phyloP scores from a whole-genome alignment of 23 tunicate species.

The Aplidium turbinatum region DNA sequence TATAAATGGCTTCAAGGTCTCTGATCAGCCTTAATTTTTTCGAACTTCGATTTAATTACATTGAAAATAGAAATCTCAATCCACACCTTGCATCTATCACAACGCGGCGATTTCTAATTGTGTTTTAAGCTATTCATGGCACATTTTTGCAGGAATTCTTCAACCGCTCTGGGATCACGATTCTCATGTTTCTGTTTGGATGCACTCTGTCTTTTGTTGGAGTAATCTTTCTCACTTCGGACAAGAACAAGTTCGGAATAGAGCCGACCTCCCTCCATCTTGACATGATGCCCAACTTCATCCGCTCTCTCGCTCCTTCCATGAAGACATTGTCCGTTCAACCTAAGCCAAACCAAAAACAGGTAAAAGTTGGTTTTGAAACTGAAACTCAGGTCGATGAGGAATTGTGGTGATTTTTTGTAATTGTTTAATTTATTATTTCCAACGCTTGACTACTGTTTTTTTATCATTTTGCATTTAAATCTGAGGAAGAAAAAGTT shows the following conservation, averaged over 20 bases:
- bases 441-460: too few relatives aligned
- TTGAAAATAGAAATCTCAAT: too few relatives aligned
- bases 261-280: conserved; percentile 53
- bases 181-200: conserved; percentile 87
- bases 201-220: conserved; percentile 65
- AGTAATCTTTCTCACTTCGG: conserved; percentile 65
- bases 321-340: conserved; percentile 33
- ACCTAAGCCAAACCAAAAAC: conserved; percentile 16
- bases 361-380: not conserved
- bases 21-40: too few relatives aligned
- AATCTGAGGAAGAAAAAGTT: not conserved
- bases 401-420: too few relatives aligned
- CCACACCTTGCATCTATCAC: too few relatives aligned
- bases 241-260: conserved; percentile 31
- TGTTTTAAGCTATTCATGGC: too few relatives aligned
- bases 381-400: not conserved
- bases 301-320: conserved; percentile 54
- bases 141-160: too few relatives aligned
- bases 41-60: too few relatives aligned
- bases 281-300: conserved; percentile 72
- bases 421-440: too few relatives aligned
- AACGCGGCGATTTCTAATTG: too few relatives aligned
- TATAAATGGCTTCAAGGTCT: too few relatives aligned
- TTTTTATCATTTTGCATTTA: not conserved
- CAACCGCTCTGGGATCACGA: conserved; percentile 46